phyloP scores from a whole-genome alignment of 1,140 invertebrate species.

The Drusus annulatus region DNA sequence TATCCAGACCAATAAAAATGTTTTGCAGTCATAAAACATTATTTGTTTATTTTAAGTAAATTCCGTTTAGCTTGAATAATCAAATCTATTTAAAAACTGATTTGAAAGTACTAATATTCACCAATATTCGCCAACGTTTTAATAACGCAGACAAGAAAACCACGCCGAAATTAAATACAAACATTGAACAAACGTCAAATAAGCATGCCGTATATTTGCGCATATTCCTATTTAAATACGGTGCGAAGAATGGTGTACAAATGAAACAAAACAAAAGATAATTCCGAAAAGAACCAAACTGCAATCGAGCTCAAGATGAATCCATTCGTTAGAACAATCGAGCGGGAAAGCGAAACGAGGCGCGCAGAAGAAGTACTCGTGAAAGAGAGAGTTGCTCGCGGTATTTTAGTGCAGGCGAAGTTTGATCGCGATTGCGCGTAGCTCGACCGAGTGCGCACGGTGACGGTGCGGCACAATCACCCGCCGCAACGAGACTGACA shows the following conservation, averaged over 20 bases:
- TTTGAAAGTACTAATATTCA: not conserved
- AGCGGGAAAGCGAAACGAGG: constrained; percentile 59
- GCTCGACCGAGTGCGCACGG: constrained; percentile 64
- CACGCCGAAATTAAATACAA: too few relatives aligned
- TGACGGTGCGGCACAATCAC: constrained; percentile 63
- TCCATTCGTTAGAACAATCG: constrained; percentile 19
- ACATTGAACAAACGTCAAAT: not conserved
- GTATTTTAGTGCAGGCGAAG: constrained; percentile 52
- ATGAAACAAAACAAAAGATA: not conserved
- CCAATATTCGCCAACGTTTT: too few relatives aligned
- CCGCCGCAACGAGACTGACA: constrained; percentile 54
- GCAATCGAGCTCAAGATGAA: not conserved
- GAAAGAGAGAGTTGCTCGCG: constrained; percentile 60
- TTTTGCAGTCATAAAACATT: constrained; percentile 20
- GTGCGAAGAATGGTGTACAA: not conserved
- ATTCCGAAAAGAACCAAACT: constrained; percentile 5
- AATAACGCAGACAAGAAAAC: too few relatives aligned
- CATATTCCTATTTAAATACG: too few relatives aligned
- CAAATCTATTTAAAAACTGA: constrained; percentile 1
- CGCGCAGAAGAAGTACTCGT: constrained; percentile 56
- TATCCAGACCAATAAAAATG: constrained; percentile 2
- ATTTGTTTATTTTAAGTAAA: constrained; percentile 9
- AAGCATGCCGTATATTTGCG: not conserved
- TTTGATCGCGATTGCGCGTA: constrained; percentile 63
- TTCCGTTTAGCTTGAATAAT: constrained; percentile 1